Evolutionary conservation across 2,113 vertebrate genomes (phyloP).

Genomic region (Sterrhoptilus dennistouni): DNA sequence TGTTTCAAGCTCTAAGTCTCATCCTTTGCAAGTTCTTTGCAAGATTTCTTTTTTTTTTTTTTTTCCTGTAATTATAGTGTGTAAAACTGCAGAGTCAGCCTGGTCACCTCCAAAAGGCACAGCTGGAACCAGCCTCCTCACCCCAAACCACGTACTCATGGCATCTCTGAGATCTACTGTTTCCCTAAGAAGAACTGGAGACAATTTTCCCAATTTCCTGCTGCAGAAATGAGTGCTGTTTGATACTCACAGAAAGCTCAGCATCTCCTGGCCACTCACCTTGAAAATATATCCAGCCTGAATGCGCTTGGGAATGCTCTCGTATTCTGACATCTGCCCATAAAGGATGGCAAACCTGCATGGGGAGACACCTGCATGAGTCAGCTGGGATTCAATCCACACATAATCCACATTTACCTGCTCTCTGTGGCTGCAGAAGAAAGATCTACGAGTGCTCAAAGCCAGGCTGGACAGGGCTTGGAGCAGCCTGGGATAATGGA

Average conservation of each 20-base stretch:
- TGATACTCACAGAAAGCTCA: neutral
- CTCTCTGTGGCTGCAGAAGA: neutral
- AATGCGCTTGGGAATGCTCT: constrained; percentile 78
- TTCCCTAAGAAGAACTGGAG: neutral
- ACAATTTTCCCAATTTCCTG: neutral
- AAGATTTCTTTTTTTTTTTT: neutral
- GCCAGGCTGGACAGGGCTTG: neutral
- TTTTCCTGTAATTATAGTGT: accelerated
- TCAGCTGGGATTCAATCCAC: neutral
- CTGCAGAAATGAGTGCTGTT: accelerated
- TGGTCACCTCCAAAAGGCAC: accelerated
- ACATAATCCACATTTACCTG: accelerated
- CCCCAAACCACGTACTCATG: neutral
- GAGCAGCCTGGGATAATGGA: neutral
- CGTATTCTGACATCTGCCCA: constrained; percentile 74
- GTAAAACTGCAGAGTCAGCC: neutral
- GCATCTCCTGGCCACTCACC: constrained; percentile 56
- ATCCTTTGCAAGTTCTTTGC: neutral
- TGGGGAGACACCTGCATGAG: neutral
- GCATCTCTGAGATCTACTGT: neutral
- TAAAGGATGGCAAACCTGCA: constrained; percentile 79
- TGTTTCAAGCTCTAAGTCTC: neutral
- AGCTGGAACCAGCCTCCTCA: neutral
- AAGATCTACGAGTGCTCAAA: neutral
- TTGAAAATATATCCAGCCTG: constrained; percentile 76